These are phyloP conservation scores for Cotesia vestalis DNA, from an alignment of 1,140 invertebrate species.

Conservation along the genomic window DNA sequence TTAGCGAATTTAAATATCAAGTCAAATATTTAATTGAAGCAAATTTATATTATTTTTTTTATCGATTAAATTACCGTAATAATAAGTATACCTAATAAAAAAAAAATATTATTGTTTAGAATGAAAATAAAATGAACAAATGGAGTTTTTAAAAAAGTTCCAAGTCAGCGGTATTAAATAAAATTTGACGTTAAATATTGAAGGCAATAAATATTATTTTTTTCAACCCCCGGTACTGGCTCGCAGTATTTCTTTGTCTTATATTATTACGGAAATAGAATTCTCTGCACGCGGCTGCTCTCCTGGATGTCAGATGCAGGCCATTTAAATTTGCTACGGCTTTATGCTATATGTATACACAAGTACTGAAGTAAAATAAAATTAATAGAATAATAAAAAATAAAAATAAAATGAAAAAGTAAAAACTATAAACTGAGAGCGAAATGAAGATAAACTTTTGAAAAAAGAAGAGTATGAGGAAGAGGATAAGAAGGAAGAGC, in stretches of 20 bases:
- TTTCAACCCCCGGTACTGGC: not conserved
- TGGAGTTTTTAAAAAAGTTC: too few relatives aligned
- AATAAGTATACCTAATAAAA: too few relatives aligned
- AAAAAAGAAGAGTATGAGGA: too few relatives aligned
- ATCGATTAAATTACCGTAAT: too few relatives aligned
- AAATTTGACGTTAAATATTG: too few relatives aligned
- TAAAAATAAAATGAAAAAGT: not conserved
- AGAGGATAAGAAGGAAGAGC: not conserved
- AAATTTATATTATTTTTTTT: too few relatives aligned
- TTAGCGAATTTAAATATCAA: not conserved
- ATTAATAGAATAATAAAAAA: not conserved
- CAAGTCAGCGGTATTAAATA: too few relatives aligned
- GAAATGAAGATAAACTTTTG: too few relatives aligned
- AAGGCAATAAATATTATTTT: not conserved
- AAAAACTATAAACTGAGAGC: not conserved
- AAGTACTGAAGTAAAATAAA: not conserved
- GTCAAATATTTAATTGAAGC: slow-evolving; percentile 9
- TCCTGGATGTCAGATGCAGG: slow-evolving; percentile 1
- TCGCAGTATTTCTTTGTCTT: not conserved
- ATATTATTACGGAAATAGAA: slow-evolving; percentile 7
- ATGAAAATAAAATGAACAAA: too few relatives aligned
- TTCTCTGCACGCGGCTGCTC: slow-evolving; percentile 8
- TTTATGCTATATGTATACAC: too few relatives aligned
- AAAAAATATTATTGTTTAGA: too few relatives aligned
- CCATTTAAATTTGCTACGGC: slow-evolving; percentile 6